Conservation (phyloP, 2,797 vertebrate species). For the Coregonus sp. region DNA sequence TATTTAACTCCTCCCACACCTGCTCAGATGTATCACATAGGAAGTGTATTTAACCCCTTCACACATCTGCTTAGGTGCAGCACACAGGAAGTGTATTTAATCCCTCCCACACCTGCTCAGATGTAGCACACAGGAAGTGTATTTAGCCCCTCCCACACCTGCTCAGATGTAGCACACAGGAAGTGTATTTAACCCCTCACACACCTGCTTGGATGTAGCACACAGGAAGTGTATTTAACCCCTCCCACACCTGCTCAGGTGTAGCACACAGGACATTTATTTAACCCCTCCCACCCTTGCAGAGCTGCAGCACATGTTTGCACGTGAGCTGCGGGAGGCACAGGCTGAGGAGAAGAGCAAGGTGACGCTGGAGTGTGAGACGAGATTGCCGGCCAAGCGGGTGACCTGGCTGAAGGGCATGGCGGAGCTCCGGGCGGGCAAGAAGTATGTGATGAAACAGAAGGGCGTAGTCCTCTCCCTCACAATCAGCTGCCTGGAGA, state of each 20-base stretch:
- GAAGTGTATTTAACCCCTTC: too few species aligned
- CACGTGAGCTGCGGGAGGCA: constrained; percentile 80
- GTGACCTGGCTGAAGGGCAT: constrained; percentile 90
- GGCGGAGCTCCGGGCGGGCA: constrained; percentile 76
- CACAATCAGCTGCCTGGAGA: constrained; percentile 82
- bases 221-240: neutral
- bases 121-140: neutral
- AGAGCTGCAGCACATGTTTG: constrained; percentile 89
- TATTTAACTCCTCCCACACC: neutral
- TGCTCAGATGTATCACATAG: constrained; percentile 82
- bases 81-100: neutral
- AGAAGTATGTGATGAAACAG: constrained; percentile 82
- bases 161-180: constrained; percentile 82
- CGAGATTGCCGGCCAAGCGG: constrained; percentile 66
- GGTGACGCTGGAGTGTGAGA: constrained; percentile 84
- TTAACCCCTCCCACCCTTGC: neutral
- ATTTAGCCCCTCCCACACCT: neutral
- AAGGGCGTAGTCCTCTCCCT: constrained; percentile 81
- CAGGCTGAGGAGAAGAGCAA: constrained; percentile 79
- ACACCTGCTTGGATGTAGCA: neutral
- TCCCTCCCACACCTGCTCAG: neutral
- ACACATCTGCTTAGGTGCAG: neutral
- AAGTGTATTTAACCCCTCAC: too few species aligned
- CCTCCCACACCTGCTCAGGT: neutral
- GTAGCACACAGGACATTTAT: neutral